Evolutionary conservation across 2,888 invertebrate genomes (phyloP), one percentile per base, ranked within the genome.

Genomic region (Prenolepis imparis): DNA sequence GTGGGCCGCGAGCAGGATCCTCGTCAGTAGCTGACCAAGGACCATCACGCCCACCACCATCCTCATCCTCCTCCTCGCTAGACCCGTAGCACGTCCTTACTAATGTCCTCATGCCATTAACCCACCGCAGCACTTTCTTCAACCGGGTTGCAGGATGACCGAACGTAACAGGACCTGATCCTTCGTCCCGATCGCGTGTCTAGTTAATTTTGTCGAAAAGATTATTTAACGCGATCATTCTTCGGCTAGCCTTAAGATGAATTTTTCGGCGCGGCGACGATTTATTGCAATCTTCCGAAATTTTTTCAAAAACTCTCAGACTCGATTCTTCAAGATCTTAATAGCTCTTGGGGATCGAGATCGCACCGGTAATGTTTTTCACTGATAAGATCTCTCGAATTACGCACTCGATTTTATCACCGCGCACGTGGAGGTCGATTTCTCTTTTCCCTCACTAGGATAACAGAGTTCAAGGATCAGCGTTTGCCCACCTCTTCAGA

Each of bases 51-150:
- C 94, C 92, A 94, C 92, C 93, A 94, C 93, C 94, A 94, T 94
- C 94, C 93, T 94, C 94, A 94, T 94, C 93, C 93, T 94, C 94
- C 93, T 92, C 94, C 94, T 93, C 93, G 91, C 94, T 93, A 92
- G 93, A 93, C 94, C 92, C 92, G 91, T 91, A 92, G 91, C 91
- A 91, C 89, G 78, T 90, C 89, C 90, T 93, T 90, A 91, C 91
- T 92, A 93, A 92, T 93, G 92, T 94, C 94, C 92, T 94, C 94
- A 94, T 94, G 93, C 94, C 94, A 94, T 89, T 87, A 86, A 84
- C 84, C 78, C 84, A 85, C 87, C 88, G 85, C 86, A 85, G 84
- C 83, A 87, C 86, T 84, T 78, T 66, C 82, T 67, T 80, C 78
- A 64, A 59, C 39, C 81, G 61, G 57, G 18, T 70, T 70, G 75